phyloP scores from a whole-genome alignment of 2,888 invertebrate species.

The Thereva unica region DNA sequence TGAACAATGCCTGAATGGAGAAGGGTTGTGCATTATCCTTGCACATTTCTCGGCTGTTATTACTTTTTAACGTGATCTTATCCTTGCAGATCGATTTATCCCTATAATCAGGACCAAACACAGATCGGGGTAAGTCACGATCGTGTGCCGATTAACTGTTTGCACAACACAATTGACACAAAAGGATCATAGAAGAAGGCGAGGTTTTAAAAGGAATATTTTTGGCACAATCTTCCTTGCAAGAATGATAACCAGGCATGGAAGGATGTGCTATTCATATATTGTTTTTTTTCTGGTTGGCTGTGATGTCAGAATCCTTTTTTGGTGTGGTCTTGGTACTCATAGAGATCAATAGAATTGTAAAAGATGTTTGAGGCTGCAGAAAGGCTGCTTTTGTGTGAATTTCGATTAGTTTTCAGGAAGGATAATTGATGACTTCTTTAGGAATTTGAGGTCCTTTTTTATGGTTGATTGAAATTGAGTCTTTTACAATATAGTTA shows the following conservation, averaged over 20 bases:
- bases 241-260: too few relatives aligned
- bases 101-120: constrained; percentile 27
- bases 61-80: constrained; percentile 30
- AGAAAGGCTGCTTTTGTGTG: constrained; percentile 13
- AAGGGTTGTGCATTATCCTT: constrained; percentile 22
- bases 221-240: too few relatives aligned
- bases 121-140: constrained; percentile 21
- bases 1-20: not conserved
- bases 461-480: constrained; percentile 17
- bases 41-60: constrained; percentile 22
- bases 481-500: not conserved
- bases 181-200: constrained; percentile 1
- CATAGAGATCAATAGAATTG: too few relatives aligned
- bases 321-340: not conserved
- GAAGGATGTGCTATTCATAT: too few relatives aligned
- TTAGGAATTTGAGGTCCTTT: constrained; percentile 17
- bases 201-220: constrained; percentile 19
- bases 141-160: constrained; percentile 33
- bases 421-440: constrained; percentile 31
- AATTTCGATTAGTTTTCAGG: constrained; percentile 26
- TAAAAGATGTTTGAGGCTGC: not conserved
- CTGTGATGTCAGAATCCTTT: constrained; percentile 2
- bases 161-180: constrained; percentile 19
- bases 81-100: constrained; percentile 30
- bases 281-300: too few relatives aligned